Conservation (phyloP, 2,888 invertebrate species). For the Calliopum simillimum region DNA sequence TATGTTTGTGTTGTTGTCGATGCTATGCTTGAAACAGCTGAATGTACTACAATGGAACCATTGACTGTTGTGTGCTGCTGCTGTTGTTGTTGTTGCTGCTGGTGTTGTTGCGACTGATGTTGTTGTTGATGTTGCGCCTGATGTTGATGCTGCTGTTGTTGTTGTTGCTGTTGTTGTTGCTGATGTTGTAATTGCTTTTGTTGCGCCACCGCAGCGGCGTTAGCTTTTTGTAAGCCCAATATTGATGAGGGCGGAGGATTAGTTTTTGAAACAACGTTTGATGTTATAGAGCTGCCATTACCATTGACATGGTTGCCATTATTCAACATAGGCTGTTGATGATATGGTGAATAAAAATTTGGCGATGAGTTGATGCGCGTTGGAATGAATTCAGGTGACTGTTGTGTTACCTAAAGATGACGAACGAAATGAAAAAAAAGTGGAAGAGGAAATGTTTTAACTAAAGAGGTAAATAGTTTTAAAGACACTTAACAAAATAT, state of each 20-base stretch:
- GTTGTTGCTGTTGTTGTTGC: slow-evolving; percentile 50
- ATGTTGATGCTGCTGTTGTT: slow-evolving; percentile 51
- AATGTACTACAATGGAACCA: slow-evolving; percentile 45
- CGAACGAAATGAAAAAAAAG: too few species aligned
- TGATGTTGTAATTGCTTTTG: slow-evolving; percentile 56
- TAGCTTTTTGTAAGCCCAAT: slow-evolving; percentile 59
- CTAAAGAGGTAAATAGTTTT: too few species aligned
- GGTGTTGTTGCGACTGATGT: slow-evolving; percentile 44
- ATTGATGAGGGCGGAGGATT: slow-evolving; percentile 56
- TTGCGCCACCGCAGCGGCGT: slow-evolving; percentile 59
- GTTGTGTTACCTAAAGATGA: slow-evolving; percentile 67
- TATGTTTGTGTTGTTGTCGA: slow-evolving; percentile 48
- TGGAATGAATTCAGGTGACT: slow-evolving; percentile 71
- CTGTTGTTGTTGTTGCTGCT: slow-evolving; percentile 44
- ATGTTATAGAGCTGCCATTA: slow-evolving; percentile 49
- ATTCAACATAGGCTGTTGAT: slow-evolving; percentile 59
- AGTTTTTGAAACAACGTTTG: slow-evolving; percentile 52
- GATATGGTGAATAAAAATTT: slow-evolving; percentile 66
- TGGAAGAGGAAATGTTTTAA: too few species aligned
- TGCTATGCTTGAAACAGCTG: slow-evolving; percentile 42
- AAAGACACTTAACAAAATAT: background rate
- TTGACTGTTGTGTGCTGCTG: slow-evolving; percentile 53
- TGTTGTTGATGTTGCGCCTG: slow-evolving; percentile 42
- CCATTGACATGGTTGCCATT: slow-evolving; percentile 54
- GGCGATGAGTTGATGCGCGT: slow-evolving; percentile 65